Evolutionary conservation across 2,888 invertebrate species (phyloP).

Genomic region (Drosophila infuscata): DNA sequence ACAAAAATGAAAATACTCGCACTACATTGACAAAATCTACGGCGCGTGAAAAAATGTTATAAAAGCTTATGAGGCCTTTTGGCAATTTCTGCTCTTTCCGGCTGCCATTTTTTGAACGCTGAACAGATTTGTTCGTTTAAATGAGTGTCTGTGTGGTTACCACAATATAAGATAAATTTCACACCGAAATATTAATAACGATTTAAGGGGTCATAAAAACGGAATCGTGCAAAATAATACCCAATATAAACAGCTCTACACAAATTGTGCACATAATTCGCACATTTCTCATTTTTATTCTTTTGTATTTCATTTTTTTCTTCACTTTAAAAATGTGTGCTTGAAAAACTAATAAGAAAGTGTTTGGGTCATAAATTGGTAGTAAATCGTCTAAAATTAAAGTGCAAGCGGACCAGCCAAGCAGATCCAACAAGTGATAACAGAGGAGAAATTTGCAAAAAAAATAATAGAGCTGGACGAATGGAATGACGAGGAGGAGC

Average conservation of each 20-base stretch:
- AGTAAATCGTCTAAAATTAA: conserved; percentile 48
- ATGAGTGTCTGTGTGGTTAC: conserved; percentile 16
- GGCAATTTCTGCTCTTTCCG: conserved; percentile 39
- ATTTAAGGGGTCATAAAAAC: conserved; percentile 44
- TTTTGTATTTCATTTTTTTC: neutral
- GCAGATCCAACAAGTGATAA: conserved; percentile 69
- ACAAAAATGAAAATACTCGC: conserved; percentile 18
- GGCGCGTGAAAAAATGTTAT: conserved; percentile 58
- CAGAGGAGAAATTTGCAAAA: conserved; percentile 57
- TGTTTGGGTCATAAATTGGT: conserved; percentile 49
- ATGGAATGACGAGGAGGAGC: conserved; percentile 20
- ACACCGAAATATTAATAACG: conserved; percentile 61
- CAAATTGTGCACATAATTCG: conserved; percentile 39
- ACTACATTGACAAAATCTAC: conserved; percentile 59
- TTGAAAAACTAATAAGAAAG: conserved; percentile 53
- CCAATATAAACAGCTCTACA: conserved; percentile 26
- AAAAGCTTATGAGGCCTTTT: conserved; percentile 56
- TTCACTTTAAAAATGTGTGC: conserved; percentile 1
- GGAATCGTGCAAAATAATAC: conserved; percentile 11
- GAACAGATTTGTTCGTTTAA: conserved; percentile 19
- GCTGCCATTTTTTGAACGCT: conserved; percentile 16
- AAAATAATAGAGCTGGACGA: conserved; percentile 53
- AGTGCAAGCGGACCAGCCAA: conserved; percentile 43
- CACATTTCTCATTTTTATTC: conserved; percentile 47
- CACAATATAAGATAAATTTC: conserved; percentile 57